A percentile compares a stretch with the other conserved stretches of the same genome.
Evolutionary conservation across 2,888 invertebrate species (phyloP).

Genomic region (Ceriagrion tenellum): DNA sequence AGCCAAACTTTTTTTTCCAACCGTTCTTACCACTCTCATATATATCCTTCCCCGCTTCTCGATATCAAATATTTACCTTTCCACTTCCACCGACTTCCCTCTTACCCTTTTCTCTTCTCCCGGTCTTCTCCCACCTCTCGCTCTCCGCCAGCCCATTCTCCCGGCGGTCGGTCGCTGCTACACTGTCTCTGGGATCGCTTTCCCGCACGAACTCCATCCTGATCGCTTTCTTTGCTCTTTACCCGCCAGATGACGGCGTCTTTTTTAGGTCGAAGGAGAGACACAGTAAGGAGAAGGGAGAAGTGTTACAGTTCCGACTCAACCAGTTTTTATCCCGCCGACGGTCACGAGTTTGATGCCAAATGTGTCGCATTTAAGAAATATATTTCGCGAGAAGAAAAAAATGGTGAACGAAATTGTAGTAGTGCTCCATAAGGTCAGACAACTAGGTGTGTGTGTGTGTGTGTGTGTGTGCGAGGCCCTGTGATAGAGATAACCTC

Average conservation of each 20-base stretch:
- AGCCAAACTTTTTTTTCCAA: not conserved
- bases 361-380: no score
- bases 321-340: no score
- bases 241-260: not conserved
- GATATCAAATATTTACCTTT: constrained; percentile 13
- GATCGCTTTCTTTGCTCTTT: not conserved
- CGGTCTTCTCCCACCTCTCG: not conserved
- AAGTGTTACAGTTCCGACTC: no score
- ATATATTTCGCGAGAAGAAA: no score
- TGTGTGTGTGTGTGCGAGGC: no score
- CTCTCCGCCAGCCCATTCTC: not conserved
- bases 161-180: not conserved
- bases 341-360: no score
- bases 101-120: not conserved
- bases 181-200: not conserved
- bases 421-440: no score
- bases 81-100: not conserved
- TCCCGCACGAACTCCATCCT: not conserved
- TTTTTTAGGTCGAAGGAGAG: not conserved
- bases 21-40: not conserved
- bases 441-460: no score
- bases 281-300: not conserved
- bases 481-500: no score
- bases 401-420: no score
- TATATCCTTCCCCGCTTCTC: not conserved